phyloP scores from a whole-genome alignment of 2,113 vertebrate species.

The Paraplagusia blochii region DNA sequence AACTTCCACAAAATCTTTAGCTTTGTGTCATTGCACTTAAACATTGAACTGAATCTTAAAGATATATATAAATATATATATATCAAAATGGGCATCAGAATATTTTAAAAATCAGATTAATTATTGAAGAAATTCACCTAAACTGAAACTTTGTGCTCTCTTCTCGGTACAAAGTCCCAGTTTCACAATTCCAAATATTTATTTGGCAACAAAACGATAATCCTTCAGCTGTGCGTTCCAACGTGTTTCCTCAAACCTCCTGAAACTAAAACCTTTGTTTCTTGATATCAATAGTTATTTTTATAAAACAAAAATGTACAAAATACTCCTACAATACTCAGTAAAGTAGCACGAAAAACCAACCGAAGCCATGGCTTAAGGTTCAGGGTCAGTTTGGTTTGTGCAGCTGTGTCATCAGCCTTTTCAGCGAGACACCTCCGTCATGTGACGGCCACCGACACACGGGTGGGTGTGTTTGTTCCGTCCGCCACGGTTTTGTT shows the following conservation, averaged over 20 bases:
- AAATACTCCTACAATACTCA: too few species aligned
- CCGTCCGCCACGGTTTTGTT: constrained; percentile 17
- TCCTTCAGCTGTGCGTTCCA: constrained; percentile 4
- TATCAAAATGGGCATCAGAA: too few species aligned
- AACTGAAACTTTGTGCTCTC: constrained; percentile 21
- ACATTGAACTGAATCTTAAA: too few species aligned
- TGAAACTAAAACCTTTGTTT: not conserved
- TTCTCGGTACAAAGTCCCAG: constrained; percentile 53
- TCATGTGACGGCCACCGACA: constrained; percentile 48
- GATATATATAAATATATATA: too few species aligned
- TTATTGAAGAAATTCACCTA: constrained; percentile 20
- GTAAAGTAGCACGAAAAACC: not conserved
- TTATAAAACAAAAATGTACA: too few species aligned
- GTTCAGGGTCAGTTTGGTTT: constrained; percentile 38
- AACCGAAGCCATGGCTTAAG: constrained; percentile 3
- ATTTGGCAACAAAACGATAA: constrained; percentile 22
- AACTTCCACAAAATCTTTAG: too few species aligned
- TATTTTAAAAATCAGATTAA: not conserved
- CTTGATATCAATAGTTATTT: too few species aligned
- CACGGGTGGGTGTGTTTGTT: constrained; percentile 33
- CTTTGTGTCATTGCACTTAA: too few species aligned
- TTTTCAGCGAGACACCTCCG: constrained; percentile 29
- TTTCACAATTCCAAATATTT: constrained; percentile 38
- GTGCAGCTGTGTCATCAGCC: constrained; percentile 44
- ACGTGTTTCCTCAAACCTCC: not conserved